Base-by-base conservation (phyloP, 1,140 invertebrate species). In the Delia radicum region DNA sequence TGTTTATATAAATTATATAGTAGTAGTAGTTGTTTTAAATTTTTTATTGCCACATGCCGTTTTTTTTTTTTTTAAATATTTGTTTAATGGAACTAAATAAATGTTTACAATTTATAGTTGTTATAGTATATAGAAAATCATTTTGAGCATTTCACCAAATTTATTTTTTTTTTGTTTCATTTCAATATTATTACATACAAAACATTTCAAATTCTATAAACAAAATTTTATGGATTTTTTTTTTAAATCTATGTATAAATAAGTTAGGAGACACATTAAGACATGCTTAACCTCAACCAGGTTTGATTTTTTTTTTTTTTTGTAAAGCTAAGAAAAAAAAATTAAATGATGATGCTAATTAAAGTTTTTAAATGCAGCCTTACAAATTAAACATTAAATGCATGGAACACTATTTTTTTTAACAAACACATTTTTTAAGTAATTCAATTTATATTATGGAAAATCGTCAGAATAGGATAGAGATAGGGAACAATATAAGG, bases 41-140 rank as follows among this genome's bases (percentile, higher is more conserved):
- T 27, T 29, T 26, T n/a, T n/a, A n/a, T 65, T 65, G 62, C 62
- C 62, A 65, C 62, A 65, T 65, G 62, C 62, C 62, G 29, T 65
- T 15, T 24, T 2, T 65, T 63, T 12, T 29, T 65, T 42, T 10
- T n/a, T n/a, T n/a, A n/a, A n/a, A n/a, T n/a, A n/a, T n/a, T n/a
- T n/a, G n/a, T n/a, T n/a, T n/a, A n/a, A n/a, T 15, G 37, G 18
- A 55, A 55, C 48, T 55, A 55, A 55, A 55, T 18, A 55, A 55
- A 21, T 55, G 48, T 55, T 55, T 21, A 55, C n/a, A 55, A 55
- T 55, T 55, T 55, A 5, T 7, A 21, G n/a, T n/a, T 55, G 4
- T 55, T 55, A 21, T 55, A 21, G 18, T 55, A 37, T 18, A 48
- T 48, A 33, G 13, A 12, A 33, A n/a, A n/a, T 48, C 5, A 15